These are phyloP conservation scores for Gambusia affinis DNA, from an alignment of 2,113 vertebrate genomes.

Conservation along the genomic window DNA sequence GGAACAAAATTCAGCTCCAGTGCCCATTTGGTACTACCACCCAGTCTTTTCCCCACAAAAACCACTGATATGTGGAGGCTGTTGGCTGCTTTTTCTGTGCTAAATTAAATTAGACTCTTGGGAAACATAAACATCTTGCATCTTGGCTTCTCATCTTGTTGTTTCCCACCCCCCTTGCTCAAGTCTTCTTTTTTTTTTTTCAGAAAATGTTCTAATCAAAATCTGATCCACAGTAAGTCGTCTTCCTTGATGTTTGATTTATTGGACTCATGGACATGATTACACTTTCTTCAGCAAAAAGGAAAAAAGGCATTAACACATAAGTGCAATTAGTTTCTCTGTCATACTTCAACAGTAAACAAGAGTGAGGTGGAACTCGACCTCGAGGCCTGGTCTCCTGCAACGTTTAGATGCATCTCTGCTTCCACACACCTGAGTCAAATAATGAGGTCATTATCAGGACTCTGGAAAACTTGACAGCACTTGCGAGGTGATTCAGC, in stretches of 20 bases:
- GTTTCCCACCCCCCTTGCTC: background rate
- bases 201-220: conserved; percentile 33
- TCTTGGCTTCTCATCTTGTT: background rate
- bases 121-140: conserved; percentile 34
- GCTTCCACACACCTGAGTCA: no score
- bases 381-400: no score
- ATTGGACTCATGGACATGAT: conserved; percentile 21
- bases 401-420: no score
- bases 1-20: conserved; percentile 45
- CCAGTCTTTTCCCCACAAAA: background rate
- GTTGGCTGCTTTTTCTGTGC: background rate
- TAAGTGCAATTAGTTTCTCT: no score
- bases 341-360: no score
- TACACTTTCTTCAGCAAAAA: background rate
- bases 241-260: conserved; percentile 34
- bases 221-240: conserved; percentile 15
- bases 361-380: no score
- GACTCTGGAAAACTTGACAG: no score
- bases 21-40: background rate
- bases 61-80: conserved; percentile 10
- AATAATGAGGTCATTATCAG: no score
- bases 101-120: conserved; percentile 29
- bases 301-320: no score
- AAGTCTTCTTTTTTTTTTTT: conserved; percentile 10
- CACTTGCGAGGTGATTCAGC: no score